Base-by-base conservation (phyloP, 2,797 vertebrate genomes). In the Enteromius anoplus region DNA sequence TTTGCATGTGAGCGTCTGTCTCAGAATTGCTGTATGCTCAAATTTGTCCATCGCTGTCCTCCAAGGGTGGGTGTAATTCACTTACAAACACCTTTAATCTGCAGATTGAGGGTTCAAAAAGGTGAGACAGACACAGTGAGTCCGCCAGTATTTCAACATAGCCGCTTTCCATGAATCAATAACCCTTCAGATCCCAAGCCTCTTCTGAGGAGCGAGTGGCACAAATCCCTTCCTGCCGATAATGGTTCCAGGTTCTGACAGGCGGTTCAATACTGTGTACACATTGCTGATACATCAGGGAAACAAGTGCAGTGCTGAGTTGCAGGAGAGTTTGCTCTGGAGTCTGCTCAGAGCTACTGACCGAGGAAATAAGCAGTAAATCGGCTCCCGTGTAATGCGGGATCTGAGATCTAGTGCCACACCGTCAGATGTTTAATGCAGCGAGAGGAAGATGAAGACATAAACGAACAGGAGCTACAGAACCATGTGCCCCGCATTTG, bases 121-220 rank as follows among this genome's bases (percentile, higher is more conserved):
- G 75, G 10, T 66, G 47, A 71, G 64, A 85, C 58, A 11, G 78
- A 86, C 68, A 49, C 77, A 86, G 89, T 88, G 82, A 75, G 58
- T 60, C 55, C 0, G 88, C 53, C 11, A 85, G 81, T 80, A 80
- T 90, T 85, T 84, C 78, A 51, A 55, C 10, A 40, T 29, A 14
- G 82, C 82, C 60, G 37, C 73, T 90, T 84, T 85, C 85, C 85
- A 82, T 47, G 78, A 89, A 91, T 93, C 92, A 78, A 78, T 84
- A 92, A 89, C 91, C 92, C 85, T 85, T 86, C 89, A 90, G 89
- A 84, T 72, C 71, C 88, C 89, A 85, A 89, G 87, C 87, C 89
- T 89, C 88, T 83, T 86, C 90, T 89, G 73, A 91, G 84, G 90
- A 89, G 91, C 82, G 47, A 75, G 68, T 70, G 71, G 75, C 17